Evolutionary conservation across 2,888 invertebrate species (phyloP).

Genomic region (Tenthredo amoena): DNA sequence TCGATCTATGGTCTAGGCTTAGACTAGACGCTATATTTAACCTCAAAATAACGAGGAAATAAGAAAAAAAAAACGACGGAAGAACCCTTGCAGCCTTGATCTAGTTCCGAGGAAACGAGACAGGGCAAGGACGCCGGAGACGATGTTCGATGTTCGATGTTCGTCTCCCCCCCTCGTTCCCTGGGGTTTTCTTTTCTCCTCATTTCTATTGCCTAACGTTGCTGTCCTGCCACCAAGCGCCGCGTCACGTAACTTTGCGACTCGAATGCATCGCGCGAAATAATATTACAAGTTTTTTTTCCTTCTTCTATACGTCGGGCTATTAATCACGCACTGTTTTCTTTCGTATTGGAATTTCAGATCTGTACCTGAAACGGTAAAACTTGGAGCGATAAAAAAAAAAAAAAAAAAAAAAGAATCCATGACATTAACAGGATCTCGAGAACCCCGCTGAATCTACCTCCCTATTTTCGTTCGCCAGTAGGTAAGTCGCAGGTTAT

Average conservation of each 20-base stretch:
- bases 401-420: neutral
- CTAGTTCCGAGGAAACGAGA: neutral
- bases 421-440: constrained; percentile 21
- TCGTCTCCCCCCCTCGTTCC: neutral
- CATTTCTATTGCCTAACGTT: neutral
- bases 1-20: neutral
- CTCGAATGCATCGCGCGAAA: neutral
- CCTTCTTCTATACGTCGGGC: neutral
- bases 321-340: no score
- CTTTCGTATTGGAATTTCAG: neutral
- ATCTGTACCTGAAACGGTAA: neutral
- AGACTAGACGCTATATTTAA: neutral
- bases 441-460: neutral
- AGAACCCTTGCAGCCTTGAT: constrained; percentile 23
- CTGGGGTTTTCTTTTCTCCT: neutral
- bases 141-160: neutral
- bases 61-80: neutral
- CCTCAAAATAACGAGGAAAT: neutral
- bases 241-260: neutral
- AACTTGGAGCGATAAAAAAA: neutral
- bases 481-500: neutral
- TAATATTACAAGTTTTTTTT: neutral
- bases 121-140: neutral
- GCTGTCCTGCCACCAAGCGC: neutral
- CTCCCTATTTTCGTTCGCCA: neutral